These are phyloP conservation scores for Oophaga pumilio DNA, from an alignment of 2,113 vertebrate species.

Conservation along the genomic window DNA sequence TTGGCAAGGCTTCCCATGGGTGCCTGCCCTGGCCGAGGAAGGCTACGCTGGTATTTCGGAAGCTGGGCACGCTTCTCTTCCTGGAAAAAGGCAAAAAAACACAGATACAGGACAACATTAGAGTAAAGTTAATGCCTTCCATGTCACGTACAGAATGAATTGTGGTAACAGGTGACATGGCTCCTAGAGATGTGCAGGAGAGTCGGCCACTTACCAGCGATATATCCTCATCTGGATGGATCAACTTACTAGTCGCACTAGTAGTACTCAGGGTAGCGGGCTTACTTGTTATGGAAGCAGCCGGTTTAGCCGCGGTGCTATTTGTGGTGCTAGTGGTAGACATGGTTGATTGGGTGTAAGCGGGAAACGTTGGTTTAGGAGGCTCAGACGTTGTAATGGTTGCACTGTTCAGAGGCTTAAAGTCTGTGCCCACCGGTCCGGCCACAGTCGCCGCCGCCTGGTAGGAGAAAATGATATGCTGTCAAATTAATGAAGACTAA, in stretches of 20 bases:
- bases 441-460: slow-evolving; percentile 90
- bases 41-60: slow-evolving; percentile 92
- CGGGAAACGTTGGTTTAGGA: slow-evolving; percentile 97
- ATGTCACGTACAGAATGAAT: too few relatives aligned
- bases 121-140: background rate
- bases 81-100: slow-evolving; percentile 65
- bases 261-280: slow-evolving; percentile 95
- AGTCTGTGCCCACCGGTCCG: slow-evolving; percentile 85
- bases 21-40: slow-evolving; percentile 87
- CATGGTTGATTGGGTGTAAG: slow-evolving; percentile 91
- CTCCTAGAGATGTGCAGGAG: background rate
- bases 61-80: slow-evolving; percentile 94
- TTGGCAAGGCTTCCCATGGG: slow-evolving; percentile 82
- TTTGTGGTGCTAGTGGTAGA: slow-evolving; percentile 91
- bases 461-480: slow-evolving; percentile 57
- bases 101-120: slow-evolving; percentile 6
- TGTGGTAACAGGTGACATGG: background rate
- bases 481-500: background rate
- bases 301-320: slow-evolving; percentile 92
- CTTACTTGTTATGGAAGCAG: slow-evolving; percentile 95
- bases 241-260: slow-evolving; percentile 99
- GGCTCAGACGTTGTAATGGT: slow-evolving; percentile 82
- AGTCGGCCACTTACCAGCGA: slow-evolving; percentile 90
- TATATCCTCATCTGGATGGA: slow-evolving; percentile 99
- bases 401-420: slow-evolving; percentile 86